Conservation (phyloP, 2,113 vertebrate genomes). For the Bostrychus sinensis region DNA sequence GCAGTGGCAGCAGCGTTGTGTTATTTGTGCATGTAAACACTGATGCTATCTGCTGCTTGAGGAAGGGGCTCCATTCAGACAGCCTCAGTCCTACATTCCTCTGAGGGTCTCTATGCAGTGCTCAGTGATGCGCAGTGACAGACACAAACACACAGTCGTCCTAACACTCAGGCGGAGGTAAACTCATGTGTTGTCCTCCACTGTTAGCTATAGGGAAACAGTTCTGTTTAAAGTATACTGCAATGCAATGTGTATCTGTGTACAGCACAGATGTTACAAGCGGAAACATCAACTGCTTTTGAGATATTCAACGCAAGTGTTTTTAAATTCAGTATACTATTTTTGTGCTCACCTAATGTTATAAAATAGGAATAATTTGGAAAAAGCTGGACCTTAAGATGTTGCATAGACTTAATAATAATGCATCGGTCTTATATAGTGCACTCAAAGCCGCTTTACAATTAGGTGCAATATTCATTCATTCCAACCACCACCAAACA, state of each 20-base stretch:
- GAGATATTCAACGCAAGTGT: too few species aligned
- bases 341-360: too few species aligned
- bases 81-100: slow-evolving; percentile 64
- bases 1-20: slow-evolving; percentile 42
- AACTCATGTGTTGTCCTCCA: slow-evolving; percentile 14
- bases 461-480: too few species aligned
- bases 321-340: too few species aligned
- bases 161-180: slow-evolving; percentile 6
- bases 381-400: too few species aligned
- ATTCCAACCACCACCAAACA: too few species aligned
- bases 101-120: slow-evolving; percentile 53
- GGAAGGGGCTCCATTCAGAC: slow-evolving; percentile 63
- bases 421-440: too few species aligned
- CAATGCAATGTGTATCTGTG: background rate
- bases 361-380: too few species aligned
- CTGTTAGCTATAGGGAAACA: slow-evolving; percentile 27
- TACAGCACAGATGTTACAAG: background rate
- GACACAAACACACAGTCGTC: slow-evolving; percentile 7
- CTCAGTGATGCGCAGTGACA: slow-evolving; percentile 51
- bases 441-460: too few species aligned
- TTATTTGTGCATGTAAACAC: slow-evolving; percentile 66
- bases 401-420: too few species aligned
- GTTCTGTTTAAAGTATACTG: background rate
- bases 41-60: slow-evolving; percentile 67
- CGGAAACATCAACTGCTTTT: background rate